A percentile compares a stretch with the other conserved stretches of the same genome.
Conservation (phyloP, 2,113 vertebrate species). For the Crotalus viridis region DNA sequence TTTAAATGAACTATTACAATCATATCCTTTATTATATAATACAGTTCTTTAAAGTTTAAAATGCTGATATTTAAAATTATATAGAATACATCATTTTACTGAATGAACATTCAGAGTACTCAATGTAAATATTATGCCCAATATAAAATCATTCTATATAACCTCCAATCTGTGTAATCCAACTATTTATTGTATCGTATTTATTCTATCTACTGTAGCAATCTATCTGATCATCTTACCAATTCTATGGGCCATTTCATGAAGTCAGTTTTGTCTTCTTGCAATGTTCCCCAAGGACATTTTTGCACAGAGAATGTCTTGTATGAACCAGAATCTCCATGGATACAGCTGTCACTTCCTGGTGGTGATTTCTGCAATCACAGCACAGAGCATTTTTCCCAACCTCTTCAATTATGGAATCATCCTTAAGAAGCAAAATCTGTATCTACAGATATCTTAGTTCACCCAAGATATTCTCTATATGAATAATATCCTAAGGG, state of each 20-base stretch:
- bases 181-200: neutral
- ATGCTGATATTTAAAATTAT: neutral
- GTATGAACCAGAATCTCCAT: constrained; percentile 15
- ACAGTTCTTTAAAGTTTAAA: neutral
- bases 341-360: constrained; percentile 3
- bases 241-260: neutral
- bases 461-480: neutral
- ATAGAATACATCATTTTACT: neutral
- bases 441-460: neutral
- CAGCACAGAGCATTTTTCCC: neutral
- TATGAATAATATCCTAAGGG: neutral
- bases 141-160: neutral
- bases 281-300: neutral
- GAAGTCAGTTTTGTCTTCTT: neutral
- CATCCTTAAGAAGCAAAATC: neutral
- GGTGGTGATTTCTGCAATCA: neutral
- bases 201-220: neutral
- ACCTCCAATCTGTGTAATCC: neutral
- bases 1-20: neutral
- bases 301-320: constrained; percentile 4
- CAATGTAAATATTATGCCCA: neutral
- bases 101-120: neutral
- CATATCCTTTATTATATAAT: neutral
- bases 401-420: neutral
- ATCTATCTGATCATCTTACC: neutral